Percentiles rank a stretch among this genome's conserved stretches.
phyloP scores from a whole-genome alignment of 1,140 invertebrate species.

The Scaptomyza pallida region DNA sequence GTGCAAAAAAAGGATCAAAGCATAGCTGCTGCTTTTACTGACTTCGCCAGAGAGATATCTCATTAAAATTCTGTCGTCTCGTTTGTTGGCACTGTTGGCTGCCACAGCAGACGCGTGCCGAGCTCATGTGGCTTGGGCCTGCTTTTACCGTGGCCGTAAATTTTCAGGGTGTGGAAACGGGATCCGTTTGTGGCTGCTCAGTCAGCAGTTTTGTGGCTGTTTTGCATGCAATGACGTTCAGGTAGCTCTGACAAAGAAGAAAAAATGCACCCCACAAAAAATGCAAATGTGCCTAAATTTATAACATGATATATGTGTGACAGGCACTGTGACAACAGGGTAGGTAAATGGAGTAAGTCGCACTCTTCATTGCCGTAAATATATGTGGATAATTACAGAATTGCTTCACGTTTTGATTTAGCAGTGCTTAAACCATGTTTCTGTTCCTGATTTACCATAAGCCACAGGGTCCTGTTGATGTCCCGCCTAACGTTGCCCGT shows the following conservation, averaged over 20 bases:
- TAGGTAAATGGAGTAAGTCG: background rate
- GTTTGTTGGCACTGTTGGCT: slow-evolving; percentile 37
- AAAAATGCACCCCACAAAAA: slow-evolving; percentile 47
- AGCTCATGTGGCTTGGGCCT: slow-evolving; percentile 46
- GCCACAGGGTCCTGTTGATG: slow-evolving; percentile 20
- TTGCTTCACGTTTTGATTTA: slow-evolving; percentile 38
- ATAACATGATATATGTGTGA: slow-evolving; percentile 68
- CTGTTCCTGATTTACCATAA: slow-evolving; percentile 63
- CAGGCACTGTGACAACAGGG: slow-evolving; percentile 11
- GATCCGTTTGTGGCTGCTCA: slow-evolving; percentile 27
- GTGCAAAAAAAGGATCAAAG: slow-evolving; percentile 51
- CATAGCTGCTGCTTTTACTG: slow-evolving; percentile 23
- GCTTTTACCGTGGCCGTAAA: slow-evolving; percentile 39
- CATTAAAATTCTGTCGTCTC: slow-evolving; percentile 73
- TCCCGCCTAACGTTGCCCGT: no score
- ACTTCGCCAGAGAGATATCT: slow-evolving; percentile 58
- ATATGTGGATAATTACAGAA: slow-evolving; percentile 70
- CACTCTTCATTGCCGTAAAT: slow-evolving; percentile 48
- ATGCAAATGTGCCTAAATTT: slow-evolving; percentile 72
- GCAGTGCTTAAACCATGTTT: background rate
- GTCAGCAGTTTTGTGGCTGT: slow-evolving; percentile 58
- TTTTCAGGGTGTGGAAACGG: slow-evolving; percentile 10
- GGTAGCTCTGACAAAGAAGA: slow-evolving; percentile 40
- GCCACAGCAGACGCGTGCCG: slow-evolving; percentile 28
- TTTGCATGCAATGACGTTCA: slow-evolving; percentile 39